phyloP scores from a whole-genome alignment of 2,113 vertebrate genomes.

The Amblyornis subalaris region DNA sequence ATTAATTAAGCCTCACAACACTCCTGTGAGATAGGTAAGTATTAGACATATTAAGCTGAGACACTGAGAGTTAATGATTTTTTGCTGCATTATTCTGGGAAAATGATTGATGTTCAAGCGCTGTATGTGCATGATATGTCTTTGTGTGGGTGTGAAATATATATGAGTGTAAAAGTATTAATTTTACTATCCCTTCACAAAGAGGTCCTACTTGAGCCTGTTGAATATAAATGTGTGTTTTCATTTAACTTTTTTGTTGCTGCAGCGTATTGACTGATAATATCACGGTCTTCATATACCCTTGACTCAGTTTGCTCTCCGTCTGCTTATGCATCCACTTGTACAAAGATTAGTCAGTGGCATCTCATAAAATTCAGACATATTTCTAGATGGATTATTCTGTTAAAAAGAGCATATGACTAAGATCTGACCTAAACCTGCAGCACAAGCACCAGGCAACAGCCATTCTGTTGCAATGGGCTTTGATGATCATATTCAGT shows the following conservation, averaged over 20 bases:
- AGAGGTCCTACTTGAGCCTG: conserved; percentile 14
- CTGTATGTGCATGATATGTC: background rate
- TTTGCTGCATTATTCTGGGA: conserved; percentile 49
- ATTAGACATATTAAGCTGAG: conserved; percentile 56
- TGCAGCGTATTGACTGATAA: background rate
- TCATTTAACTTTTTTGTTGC: conserved; percentile 22
- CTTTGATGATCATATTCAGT: conserved; percentile 27
- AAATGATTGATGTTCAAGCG: conserved; percentile 42
- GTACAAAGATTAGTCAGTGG: background rate
- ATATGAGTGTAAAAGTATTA: conserved; percentile 33
- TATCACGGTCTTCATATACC: background rate
- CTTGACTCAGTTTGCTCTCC: background rate
- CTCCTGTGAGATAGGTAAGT: conserved; percentile 57
- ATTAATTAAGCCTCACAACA: conserved; percentile 66
- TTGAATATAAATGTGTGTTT: conserved; percentile 21
- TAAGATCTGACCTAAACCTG: conserved; percentile 28
- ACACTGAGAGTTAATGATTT: conserved; percentile 50
- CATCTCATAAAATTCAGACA: background rate
- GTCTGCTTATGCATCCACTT: background rate
- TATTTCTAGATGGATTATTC: background rate
- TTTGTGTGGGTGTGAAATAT: conserved; percentile 37
- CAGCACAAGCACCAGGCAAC: background rate
- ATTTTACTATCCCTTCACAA: conserved; percentile 47
- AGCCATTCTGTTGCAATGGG: background rate
- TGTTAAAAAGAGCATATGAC: conserved; percentile 3